Conservation (phyloP, 2,113 vertebrate species). For the Leuciscus idus region DNA sequence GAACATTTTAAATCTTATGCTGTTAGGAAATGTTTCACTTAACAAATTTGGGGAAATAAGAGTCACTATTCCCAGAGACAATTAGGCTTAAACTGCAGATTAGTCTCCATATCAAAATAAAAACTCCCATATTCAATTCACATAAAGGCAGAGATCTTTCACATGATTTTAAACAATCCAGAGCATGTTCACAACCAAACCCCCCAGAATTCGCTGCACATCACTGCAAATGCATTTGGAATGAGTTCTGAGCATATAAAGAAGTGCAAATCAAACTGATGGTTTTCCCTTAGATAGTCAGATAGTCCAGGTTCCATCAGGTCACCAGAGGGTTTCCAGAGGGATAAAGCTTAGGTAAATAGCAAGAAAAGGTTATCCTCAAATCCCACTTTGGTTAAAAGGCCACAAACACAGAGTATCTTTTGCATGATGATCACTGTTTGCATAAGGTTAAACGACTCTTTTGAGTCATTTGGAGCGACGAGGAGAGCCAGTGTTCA, state of each 20-base stretch:
- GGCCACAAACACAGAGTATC: conserved; percentile 62
- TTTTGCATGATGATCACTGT: conserved; percentile 26
- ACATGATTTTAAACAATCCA: neutral
- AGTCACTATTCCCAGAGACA: neutral
- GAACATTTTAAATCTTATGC: neutral
- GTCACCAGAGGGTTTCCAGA: conserved; percentile 3
- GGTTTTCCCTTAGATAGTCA: neutral
- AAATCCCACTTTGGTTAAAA: conserved; percentile 54
- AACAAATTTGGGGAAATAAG: neutral
- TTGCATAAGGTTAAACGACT: conserved; percentile 35
- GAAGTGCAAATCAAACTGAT: conserved; percentile 39
- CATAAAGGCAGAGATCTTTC: conserved; percentile 8
- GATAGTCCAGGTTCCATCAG: neutral
- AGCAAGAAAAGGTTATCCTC: conserved; percentile 1
- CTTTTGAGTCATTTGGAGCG: neutral
- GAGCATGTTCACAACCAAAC: neutral
- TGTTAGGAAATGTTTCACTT: neutral
- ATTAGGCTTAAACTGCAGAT: neutral
- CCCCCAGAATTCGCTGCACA: neutral
- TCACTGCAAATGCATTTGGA: neutral
- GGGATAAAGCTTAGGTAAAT: conserved; percentile 7
- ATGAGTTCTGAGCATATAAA: conserved; percentile 14
- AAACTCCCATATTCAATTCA: neutral
- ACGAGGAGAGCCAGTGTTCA: neutral
- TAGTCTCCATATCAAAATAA: neutral